A percentile compares a stretch with the other conserved stretches of the same genome.
Conservation (phyloP, 1,140 invertebrate species). For the Achatina immaculata region DNA sequence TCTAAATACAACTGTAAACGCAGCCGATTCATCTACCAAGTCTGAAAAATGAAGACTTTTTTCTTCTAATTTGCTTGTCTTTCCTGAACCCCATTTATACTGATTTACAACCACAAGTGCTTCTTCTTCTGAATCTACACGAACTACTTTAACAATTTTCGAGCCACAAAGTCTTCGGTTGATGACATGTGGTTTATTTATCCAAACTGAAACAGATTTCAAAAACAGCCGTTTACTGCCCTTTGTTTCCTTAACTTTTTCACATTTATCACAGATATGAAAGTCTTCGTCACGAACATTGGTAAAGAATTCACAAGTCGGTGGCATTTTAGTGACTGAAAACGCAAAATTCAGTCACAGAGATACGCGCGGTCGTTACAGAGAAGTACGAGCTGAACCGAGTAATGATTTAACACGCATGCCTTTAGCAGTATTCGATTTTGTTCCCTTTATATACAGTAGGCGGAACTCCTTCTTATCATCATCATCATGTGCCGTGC, state of each 20-base stretch:
- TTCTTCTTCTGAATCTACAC: slow-evolving; percentile 4
- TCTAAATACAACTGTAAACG: slow-evolving; percentile 41
- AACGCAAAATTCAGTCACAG: no score
- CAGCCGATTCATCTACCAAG: slow-evolving; percentile 1
- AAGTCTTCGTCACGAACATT: neutral
- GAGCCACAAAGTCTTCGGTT: slow-evolving; percentile 69
- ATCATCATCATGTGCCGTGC: no score
- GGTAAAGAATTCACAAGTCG: no score
- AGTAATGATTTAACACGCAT: no score
- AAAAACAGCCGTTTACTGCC: slow-evolving; percentile 47
- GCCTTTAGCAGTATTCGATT: no score
- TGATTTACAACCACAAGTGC: neutral
- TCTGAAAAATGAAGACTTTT: neutral
- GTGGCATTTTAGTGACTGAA: no score
- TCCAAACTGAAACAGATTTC: slow-evolving; percentile 65
- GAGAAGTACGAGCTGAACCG: no score
- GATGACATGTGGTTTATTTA: slow-evolving; percentile 71
- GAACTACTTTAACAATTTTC: slow-evolving; percentile 41
- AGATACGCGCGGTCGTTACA: no score
- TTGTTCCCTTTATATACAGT: no score
- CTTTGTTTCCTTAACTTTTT: slow-evolving; percentile 22
- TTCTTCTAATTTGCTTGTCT: no score
- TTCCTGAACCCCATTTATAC: no score
- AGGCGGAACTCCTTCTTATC: no score
- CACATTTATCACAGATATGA: neutral